Base-by-base conservation (phyloP, 2,888 invertebrate species). In the Xylota sylvarum region DNA sequence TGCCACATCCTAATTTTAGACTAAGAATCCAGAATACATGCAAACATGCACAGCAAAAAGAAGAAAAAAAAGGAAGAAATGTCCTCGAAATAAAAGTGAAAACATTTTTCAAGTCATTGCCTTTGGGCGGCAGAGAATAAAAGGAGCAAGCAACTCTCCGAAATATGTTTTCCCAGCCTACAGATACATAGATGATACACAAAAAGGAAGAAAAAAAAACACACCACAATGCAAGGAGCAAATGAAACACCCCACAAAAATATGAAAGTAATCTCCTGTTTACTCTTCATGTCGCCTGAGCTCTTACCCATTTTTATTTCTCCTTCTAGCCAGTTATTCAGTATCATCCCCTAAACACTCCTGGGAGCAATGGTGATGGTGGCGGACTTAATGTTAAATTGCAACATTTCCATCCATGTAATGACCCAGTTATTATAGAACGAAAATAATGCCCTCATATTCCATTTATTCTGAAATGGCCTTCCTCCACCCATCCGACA, bases 391-490 rank as follows among this genome's bases (percentile, higher is more conserved):
- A 86, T 86, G 76, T 77, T 77, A 81, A 86, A 86, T 82, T 78
- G 82, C 86, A 82, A 77, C 86, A 82, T 86, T 86, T 86, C 67
- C 73, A 78, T 82, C 69, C 77, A 70, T 77, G 72, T 86, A 86
- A 86, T 86, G 82, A 86, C 86, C 86, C 69, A 86, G 86, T 86
- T 86, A 82, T 86, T 86, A 73, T 82, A 32, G 82, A 78, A 64
- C 62, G 35, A 78, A 86, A 86, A 86, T 86, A 82, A 86, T 86
- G 82, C 86, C 82, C 77, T 78, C 73, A 56, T 78, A 73, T 86
- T 82, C 82, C 82, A 86, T 86, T 86, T 82, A 78, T 69, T 82
- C 35, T 37, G 56, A 73, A 82, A 82, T 78, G 77, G 82, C 72
- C 77, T 82, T 43, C 77, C 55, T 17, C 62, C 6, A 60, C 48